Conservation (phyloP, 2,113 vertebrate species). For the Thryonomys swinderianus region DNA sequence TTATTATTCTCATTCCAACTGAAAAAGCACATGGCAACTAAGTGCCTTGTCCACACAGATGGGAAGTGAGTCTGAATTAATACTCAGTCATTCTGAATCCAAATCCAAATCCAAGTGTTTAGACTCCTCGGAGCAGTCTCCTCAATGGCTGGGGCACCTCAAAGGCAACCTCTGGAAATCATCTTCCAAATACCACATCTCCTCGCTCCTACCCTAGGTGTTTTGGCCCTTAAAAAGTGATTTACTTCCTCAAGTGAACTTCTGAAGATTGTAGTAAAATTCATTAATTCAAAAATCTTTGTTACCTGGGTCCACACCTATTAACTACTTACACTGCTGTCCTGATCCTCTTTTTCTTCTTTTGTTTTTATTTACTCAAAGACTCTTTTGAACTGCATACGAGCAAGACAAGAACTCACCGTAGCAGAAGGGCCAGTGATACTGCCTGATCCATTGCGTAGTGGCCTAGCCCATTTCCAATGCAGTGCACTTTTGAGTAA, state of each 20-base stretch:
- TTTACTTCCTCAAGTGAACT: not conserved
- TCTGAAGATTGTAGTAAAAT: slow-evolving; percentile 9
- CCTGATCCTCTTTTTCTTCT: not conserved
- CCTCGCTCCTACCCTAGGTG: not conserved
- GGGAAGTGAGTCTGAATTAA: not conserved
- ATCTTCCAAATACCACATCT: not conserved
- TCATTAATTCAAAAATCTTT: not conserved
- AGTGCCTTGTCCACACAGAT: not conserved
- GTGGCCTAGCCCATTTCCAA: not conserved
- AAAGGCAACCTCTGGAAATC: not conserved
- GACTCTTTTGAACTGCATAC: not conserved
- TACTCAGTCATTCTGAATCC: not conserved
- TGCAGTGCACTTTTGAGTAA: not conserved
- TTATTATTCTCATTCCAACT: not conserved
- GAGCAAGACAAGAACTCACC: not conserved
- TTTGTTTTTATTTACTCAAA: not conserved
- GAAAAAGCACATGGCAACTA: not conserved
- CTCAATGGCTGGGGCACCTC: not conserved
- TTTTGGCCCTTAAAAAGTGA: not conserved
- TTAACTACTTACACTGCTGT: not conserved
- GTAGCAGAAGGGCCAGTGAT: not conserved
- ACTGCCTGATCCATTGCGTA: not conserved
- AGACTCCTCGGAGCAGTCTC: not conserved
- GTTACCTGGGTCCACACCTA: not conserved
- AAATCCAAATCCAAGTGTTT: not conserved